Conservation (phyloP, 2,797 vertebrate species). For the Brachyrhaphis roseni region DNA sequence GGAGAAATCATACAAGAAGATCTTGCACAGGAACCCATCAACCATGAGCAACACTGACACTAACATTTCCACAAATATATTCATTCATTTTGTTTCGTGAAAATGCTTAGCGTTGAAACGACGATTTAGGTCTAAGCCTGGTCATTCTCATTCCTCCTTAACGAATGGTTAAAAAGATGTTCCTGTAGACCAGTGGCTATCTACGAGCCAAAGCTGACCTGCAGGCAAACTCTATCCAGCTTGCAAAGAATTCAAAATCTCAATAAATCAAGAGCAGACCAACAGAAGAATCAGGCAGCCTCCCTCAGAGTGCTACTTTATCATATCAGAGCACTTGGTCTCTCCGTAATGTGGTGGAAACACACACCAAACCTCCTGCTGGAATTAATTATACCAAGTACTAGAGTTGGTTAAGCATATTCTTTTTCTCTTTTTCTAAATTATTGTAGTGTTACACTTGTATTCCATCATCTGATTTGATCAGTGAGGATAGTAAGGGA, state of each 20-base stretch:
- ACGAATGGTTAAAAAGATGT: neutral
- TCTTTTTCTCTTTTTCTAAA: neutral
- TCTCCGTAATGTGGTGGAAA: neutral
- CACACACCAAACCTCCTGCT: neutral
- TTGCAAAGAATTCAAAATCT: neutral
- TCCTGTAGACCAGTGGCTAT: neutral
- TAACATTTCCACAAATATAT: neutral
- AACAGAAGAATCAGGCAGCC: neutral
- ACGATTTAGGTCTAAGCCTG: neutral
- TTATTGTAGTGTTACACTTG: neutral
- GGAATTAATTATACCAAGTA: neutral
- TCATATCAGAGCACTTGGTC: neutral
- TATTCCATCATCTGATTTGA: neutral
- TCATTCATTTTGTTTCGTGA: neutral
- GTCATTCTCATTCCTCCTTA: neutral
- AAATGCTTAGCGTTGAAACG: neutral
- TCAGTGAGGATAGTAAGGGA: neutral
- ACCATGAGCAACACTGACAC: neutral
- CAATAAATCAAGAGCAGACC: neutral
- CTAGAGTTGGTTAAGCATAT: neutral
- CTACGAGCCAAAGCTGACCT: neutral
- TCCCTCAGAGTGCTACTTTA: neutral
- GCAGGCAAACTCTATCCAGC: neutral
- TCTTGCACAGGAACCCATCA: neutral
- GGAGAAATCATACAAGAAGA: neutral